Base-by-base conservation (phyloP, 2,888 invertebrate species). In the Torymus tubicola region DNA sequence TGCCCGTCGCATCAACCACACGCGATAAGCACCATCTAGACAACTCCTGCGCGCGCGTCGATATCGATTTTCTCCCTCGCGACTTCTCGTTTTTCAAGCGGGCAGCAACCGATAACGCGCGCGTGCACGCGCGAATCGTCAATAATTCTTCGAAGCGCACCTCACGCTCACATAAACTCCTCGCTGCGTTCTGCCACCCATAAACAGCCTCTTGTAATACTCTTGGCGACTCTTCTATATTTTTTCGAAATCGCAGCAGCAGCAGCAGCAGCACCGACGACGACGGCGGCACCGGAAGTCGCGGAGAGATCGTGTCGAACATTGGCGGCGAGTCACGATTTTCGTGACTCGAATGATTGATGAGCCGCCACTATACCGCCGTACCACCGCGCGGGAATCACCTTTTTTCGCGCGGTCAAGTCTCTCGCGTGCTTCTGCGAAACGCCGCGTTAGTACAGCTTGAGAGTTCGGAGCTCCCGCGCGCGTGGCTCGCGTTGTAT, bases 311-410 rank as follows among this genome's bases (percentile, higher is more conserved):
- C 78, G 79, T 76, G 75, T 80, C 74, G 71, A 78, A 80, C 71
- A 82, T 77, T 72, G 67, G 18, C 69, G 24, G 61, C 71, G 31
- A 82, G 81, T 81, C 82, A 82, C 81, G 78, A 72, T 69, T 82
- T 82, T 70, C 82, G 82, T 81, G 81, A 82, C 61, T 52, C 79
- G 73, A 78, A 82, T 78, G 81, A 81, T 79, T 72, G 82, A 81
- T 81, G 82, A 82, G 78, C 58, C 55, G 52, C 50, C 21, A 13
- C 74, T 55, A 65, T 65, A 5, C 57, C 13, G 53, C 52, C 50
- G 31, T 50, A 42, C 2, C 18, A 3, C 14, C 31, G 24, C 4
- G 64, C 42, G 42, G 42, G 64, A n/a, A 13, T 42, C 12, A 5
- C 18, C 67, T 18, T 14, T 75, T 67, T 67, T 75, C 12, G 18